Conservation (phyloP, 1,140 invertebrate species). For the Brachionus manjavacas region DNA sequence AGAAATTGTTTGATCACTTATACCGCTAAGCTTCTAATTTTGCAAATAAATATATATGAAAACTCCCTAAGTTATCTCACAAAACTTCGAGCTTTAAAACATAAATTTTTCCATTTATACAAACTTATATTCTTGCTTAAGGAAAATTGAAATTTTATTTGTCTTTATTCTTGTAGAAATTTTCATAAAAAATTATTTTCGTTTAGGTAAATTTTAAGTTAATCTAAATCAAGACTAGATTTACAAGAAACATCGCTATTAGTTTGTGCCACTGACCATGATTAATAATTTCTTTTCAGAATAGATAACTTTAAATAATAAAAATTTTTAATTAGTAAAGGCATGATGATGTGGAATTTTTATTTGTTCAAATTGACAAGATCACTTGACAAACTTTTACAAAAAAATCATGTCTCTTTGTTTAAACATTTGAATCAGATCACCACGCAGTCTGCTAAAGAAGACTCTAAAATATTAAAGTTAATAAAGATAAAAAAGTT, state of each 20-base stretch:
- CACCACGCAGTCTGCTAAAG: too few species aligned
- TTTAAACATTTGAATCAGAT: too few species aligned
- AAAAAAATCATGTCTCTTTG: too few species aligned
- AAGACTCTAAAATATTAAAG: too few species aligned
- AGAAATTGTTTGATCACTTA: not conserved
- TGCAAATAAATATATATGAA: not conserved
- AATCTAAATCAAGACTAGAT: not conserved
- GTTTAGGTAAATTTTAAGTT: not conserved
- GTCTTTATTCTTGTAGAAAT: not conserved
- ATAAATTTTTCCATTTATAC: not conserved
- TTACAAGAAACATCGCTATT: not conserved
- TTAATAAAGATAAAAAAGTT: too few species aligned
- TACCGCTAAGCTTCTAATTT: not conserved
- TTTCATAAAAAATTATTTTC: not conserved
- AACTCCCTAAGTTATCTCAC: not conserved
- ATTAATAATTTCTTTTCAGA: too few species aligned
- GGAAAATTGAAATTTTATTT: constrained; percentile 16
- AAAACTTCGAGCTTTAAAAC: not conserved
- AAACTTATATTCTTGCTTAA: not conserved
- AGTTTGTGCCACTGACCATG: not conserved
- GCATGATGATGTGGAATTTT: too few species aligned
- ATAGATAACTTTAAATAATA: too few species aligned
- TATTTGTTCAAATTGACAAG: too few species aligned
- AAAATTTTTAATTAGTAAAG: too few species aligned
- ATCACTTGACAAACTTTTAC: too few species aligned